Evolutionary conservation across 2,888 invertebrate genomes (phyloP).

Genomic region (Ditula angustiorana): DNA sequence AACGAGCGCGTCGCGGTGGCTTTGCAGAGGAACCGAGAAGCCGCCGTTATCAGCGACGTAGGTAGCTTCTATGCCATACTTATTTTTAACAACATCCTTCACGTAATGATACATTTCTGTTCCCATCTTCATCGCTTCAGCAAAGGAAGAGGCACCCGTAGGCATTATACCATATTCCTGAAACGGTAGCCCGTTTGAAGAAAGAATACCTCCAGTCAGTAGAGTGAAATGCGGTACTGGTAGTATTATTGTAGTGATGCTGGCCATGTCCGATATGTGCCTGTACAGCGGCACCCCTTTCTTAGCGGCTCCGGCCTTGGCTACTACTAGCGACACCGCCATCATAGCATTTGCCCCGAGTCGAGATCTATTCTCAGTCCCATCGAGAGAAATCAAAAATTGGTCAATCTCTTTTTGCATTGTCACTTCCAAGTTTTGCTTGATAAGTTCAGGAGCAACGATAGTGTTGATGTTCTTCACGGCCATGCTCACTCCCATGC

Average conservation of each 20-base stretch:
- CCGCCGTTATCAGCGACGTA: constrained; percentile 99
- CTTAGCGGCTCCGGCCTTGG: constrained; percentile 98
- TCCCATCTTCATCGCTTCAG: constrained; percentile 99
- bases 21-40: constrained; percentile 97
- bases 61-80: constrained; percentile 95
- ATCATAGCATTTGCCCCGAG: constrained; percentile 98
- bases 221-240: constrained; percentile 99
- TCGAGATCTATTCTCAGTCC: constrained; percentile 97
- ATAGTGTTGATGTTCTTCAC: constrained; percentile 95
- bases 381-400: constrained; percentile 95
- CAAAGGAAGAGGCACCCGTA: constrained; percentile 95
- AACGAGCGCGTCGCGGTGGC: constrained; percentile 95
- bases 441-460: constrained; percentile 92
- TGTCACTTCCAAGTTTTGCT: constrained; percentile 93
- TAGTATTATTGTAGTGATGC: constrained; percentile 94
- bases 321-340: constrained; percentile 97
- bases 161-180: constrained; percentile 98
- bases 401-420: constrained; percentile 96
- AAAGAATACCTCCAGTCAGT: constrained; percentile 98
- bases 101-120: constrained; percentile 97
- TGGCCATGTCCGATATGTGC: constrained; percentile 98
- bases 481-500: constrained; percentile 96
- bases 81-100: constrained; percentile 94
- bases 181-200: constrained; percentile 98
- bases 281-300: constrained; percentile 94